Evolutionary conservation across 1,140 invertebrate genomes (phyloP).

Genomic region (Lepidostoma basale): DNA sequence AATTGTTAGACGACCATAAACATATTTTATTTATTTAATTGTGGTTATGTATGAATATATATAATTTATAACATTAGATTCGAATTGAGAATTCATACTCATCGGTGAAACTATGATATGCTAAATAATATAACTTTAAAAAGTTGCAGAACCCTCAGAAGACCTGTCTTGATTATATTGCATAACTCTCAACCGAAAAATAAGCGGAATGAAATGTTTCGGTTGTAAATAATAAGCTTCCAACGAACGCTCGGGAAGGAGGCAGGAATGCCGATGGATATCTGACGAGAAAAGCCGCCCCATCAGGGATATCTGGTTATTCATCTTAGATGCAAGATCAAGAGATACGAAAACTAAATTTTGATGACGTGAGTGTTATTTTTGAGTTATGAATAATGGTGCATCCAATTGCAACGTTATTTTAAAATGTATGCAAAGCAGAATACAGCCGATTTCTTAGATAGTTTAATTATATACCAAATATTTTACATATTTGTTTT

Average conservation of each 20-base stretch:
- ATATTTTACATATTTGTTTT: too few relatives aligned
- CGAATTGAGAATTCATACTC: too few relatives aligned
- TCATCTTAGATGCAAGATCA: constrained; percentile 7
- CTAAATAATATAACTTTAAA: too few relatives aligned
- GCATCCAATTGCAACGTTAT: too few relatives aligned
- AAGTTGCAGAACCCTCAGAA: constrained; percentile 1
- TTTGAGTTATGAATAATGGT: background rate
- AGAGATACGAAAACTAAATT: background rate
- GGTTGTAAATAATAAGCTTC: constrained; percentile 15
- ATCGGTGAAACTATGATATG: too few relatives aligned
- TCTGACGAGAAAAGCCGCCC: background rate
- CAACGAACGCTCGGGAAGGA: constrained; percentile 9
- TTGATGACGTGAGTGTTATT: background rate
- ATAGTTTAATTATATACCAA: too few relatives aligned
- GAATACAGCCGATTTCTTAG: too few relatives aligned
- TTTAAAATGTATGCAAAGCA: too few relatives aligned
- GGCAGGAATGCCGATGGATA: constrained; percentile 17
- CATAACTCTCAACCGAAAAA: constrained; percentile 9
- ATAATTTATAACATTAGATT: too few relatives aligned
- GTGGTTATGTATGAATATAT: too few relatives aligned
- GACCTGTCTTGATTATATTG: background rate
- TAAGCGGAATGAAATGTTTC: constrained; percentile 7
- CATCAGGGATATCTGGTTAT: background rate
- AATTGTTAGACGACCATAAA: too few relatives aligned
- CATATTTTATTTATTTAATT: too few relatives aligned